Evolutionary conservation across 2,888 invertebrate genomes (phyloP).

Genomic region (Cheilosia impressa): DNA sequence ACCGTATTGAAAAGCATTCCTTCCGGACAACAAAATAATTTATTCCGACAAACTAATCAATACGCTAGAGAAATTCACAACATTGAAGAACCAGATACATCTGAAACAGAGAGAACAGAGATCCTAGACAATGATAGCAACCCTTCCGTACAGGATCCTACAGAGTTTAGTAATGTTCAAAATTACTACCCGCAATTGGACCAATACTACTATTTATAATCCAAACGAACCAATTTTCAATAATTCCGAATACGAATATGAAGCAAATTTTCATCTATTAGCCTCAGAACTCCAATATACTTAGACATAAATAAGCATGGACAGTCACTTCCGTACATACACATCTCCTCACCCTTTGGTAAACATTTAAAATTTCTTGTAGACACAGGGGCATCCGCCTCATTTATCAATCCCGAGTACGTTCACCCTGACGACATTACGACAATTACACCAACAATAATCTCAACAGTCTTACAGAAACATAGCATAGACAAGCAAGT

Average conservation of each 20-base stretch:
- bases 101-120: not conserved
- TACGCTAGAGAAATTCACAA: not conserved
- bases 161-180: not conserved
- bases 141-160: not conserved
- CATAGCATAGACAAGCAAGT: slow-evolving; percentile 18
- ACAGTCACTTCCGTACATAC: slow-evolving; percentile 8
- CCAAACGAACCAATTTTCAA: not conserved
- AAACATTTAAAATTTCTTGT: slow-evolving; percentile 17
- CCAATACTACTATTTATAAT: slow-evolving; percentile 5
- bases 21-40: slow-evolving; percentile 1
- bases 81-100: not conserved
- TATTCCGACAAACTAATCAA: not conserved
- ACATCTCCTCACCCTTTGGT: slow-evolving; percentile 24
- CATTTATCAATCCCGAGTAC: slow-evolving; percentile 33
- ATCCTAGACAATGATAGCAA: not conserved
- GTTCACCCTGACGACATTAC: slow-evolving; percentile 27
- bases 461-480: slow-evolving; percentile 9
- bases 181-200: slow-evolving; percentile 3
- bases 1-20: not conserved
- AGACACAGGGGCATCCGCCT: slow-evolving; percentile 23
- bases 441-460: slow-evolving; percentile 8
- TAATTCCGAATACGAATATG: not conserved
- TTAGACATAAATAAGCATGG: slow-evolving; percentile 22
- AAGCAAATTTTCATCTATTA: slow-evolving; percentile 12
- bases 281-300: slow-evolving; percentile 1